Conservation (phyloP, 37 sponge, comb jelly and placozoan species). For the Amphimedon queenslandica region DNA sequence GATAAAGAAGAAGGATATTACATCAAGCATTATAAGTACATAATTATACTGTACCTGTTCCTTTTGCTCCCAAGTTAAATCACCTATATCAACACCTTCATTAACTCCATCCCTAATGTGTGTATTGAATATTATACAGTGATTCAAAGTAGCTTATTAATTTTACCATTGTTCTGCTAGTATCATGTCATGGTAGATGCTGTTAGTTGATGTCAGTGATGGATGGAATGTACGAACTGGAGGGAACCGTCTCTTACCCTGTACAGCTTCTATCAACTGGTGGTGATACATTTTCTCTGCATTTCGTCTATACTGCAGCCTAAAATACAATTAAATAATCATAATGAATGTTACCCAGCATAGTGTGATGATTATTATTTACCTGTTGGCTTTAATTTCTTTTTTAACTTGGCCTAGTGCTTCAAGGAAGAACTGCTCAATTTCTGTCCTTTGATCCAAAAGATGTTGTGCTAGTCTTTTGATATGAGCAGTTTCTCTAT, state of each 20-base stretch:
- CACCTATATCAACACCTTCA: slow-evolving; percentile 61
- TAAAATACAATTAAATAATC: slow-evolving; percentile 13
- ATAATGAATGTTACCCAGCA: background rate
- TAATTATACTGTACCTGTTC: slow-evolving; percentile 59
- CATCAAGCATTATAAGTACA: background rate
- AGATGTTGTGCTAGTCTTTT: slow-evolving; percentile 70
- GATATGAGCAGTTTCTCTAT: slow-evolving; percentile 68
- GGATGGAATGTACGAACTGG: slow-evolving; percentile 68
- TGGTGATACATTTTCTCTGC: slow-evolving; percentile 64
- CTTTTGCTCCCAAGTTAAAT: slow-evolving; percentile 95
- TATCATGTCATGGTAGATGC: slow-evolving; percentile 79
- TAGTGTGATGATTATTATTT: background rate
- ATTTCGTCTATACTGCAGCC: slow-evolving; percentile 61
- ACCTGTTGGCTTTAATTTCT: slow-evolving; percentile 54
- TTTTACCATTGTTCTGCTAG: slow-evolving; percentile 60
- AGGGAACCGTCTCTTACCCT: slow-evolving; percentile 71
- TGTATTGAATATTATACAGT: too few species aligned
- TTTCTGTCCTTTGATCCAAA: slow-evolving; percentile 82
- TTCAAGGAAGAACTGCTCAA: slow-evolving; percentile 88
- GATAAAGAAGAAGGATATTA: background rate
- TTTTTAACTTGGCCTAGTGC: slow-evolving; percentile 78
- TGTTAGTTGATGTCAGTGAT: slow-evolving; percentile 69
- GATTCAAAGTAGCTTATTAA: background rate
- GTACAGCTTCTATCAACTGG: slow-evolving; percentile 58
- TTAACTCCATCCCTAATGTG: slow-evolving; percentile 34